Conservation (phyloP, 2,113 vertebrate species). For the Dissostichus mawsoni region DNA sequence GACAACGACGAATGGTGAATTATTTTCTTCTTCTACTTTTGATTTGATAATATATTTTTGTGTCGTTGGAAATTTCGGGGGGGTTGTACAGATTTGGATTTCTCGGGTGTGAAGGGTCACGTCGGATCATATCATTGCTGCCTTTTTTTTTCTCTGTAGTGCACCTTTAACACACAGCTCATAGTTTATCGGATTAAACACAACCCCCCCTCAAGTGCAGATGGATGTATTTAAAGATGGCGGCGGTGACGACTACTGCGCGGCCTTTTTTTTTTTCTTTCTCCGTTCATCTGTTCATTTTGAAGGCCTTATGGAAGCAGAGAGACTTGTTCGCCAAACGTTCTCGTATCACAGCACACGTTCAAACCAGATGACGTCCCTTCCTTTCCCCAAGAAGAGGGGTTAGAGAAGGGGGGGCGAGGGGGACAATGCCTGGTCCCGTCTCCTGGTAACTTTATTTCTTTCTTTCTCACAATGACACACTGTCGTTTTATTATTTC, state of each 20-base stretch:
- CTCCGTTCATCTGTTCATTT: neutral
- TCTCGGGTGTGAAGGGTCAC: conserved; percentile 5
- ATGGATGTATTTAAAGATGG: conserved; percentile 42
- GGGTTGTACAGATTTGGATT: conserved; percentile 64
- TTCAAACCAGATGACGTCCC: conserved; percentile 37
- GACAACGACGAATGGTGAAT: conserved; percentile 61
- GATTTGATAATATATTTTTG: conserved; percentile 77
- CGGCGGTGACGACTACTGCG: conserved; percentile 59
- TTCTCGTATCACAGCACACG: conserved; percentile 14
- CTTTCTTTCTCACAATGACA: conserved; percentile 71
- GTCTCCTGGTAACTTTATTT: conserved; percentile 62
- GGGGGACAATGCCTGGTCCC: conserved; percentile 8
- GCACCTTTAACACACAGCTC: conserved; percentile 55
- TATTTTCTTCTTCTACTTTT: conserved; percentile 68
- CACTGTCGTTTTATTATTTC: conserved; percentile 66
- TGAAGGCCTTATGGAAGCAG: conserved; percentile 42
- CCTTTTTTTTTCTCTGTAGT: conserved; percentile 61
- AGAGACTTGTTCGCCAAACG: conserved; percentile 1
- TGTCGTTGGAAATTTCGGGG: conserved; percentile 49
- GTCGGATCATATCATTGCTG: conserved; percentile 72
- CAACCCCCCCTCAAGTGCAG: neutral
- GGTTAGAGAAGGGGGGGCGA: conserved; percentile 15
- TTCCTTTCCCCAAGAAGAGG: conserved; percentile 36
- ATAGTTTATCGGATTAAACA: conserved; percentile 4
- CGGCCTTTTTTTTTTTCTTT: conserved; percentile 35